These are phyloP conservation scores for Trissoscelio sp. DNA, from an alignment of 2,888 invertebrate species.

Conservation along the genomic window DNA sequence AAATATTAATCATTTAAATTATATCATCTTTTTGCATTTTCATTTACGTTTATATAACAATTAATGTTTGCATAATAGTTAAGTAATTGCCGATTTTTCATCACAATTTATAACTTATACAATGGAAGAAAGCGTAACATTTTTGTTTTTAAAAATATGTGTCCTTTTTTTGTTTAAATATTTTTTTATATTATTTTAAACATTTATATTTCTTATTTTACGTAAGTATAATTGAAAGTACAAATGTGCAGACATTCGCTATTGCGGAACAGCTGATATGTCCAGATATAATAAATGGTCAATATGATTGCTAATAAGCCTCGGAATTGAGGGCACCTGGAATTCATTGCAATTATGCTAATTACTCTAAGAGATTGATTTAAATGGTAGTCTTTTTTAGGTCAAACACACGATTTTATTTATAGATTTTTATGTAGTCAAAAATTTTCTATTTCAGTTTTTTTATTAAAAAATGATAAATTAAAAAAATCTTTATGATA, in stretches of 20 bases:
- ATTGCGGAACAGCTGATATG: conserved; percentile 11
- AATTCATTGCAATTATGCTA: conserved; percentile 21
- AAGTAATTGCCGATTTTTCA: conserved; percentile 4
- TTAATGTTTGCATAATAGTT: conserved; percentile 15
- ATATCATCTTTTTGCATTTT: neutral
- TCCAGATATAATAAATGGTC: neutral
- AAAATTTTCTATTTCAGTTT: too few species aligned
- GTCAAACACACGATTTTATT: conserved; percentile 30
- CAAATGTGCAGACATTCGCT: neutral
- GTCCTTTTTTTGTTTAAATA: too few species aligned
- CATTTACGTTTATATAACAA: conserved; percentile 9
- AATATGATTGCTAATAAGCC: conserved; percentile 16
- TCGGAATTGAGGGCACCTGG: conserved; percentile 28
- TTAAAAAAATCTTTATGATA: too few species aligned
- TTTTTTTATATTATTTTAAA: too few species aligned
- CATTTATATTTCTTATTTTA: too few species aligned
- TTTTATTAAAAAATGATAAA: too few species aligned
- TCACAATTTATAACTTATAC: conserved; percentile 1
- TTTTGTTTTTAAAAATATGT: neutral
- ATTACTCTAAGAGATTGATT: conserved; percentile 1
- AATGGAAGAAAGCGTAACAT: neutral
- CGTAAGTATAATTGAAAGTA: neutral
- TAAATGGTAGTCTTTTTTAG: conserved; percentile 19
- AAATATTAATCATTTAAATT: neutral
- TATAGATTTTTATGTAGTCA: neutral